Base-by-base conservation (phyloP, 2,113 vertebrate genomes). In the Brachyistius frenatus region DNA sequence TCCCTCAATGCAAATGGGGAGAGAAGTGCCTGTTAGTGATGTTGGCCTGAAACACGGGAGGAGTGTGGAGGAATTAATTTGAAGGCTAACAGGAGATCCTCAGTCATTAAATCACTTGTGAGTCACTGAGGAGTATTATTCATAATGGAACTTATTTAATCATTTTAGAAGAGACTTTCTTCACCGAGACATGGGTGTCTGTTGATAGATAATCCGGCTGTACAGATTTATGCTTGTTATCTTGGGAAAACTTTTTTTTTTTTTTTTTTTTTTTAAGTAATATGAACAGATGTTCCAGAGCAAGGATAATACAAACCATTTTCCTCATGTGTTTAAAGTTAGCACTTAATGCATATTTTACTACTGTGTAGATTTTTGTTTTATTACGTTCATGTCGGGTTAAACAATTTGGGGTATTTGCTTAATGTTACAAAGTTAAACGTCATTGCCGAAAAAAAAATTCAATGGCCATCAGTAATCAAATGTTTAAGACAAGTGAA, bases 21-120 rank as follows among this genome's bases (percentile, higher is more conserved):
- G 54, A 50, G 55, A 86, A 78, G 72, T 7, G 37, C 37, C 58
- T 65, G 54, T 81, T 62, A 8, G 81, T 78, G 47, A 77, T 74
- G 37, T 63, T 50, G 56, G 55, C 8, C 61, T 61, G 31, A 70
- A 66, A 83, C 76, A 65, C 81, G 70, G 35, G 13, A 61, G 63
- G 55, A 75, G 72, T 81, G 71, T 35, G 66, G 73, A 35, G 1
- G 57, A 81, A 89, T 89, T 74, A 64, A 86, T 86, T 80, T 66
- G 46, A 35, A n/a, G 2, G 47, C 74, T 77, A 80, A 83, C 56
- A 79, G 66, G 85, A 61, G 65, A 30, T 85, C 66, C 52, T 65
- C 15, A n/a, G 14, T 78, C 81, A 71, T 83, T 71, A 84, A 71
- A 57, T 55, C 73, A 66, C 66, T 67, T 61, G 56, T 65, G 16